Evolutionary conservation across 2,797 vertebrate species (phyloP).

Genomic region (Esox lucius): DNA sequence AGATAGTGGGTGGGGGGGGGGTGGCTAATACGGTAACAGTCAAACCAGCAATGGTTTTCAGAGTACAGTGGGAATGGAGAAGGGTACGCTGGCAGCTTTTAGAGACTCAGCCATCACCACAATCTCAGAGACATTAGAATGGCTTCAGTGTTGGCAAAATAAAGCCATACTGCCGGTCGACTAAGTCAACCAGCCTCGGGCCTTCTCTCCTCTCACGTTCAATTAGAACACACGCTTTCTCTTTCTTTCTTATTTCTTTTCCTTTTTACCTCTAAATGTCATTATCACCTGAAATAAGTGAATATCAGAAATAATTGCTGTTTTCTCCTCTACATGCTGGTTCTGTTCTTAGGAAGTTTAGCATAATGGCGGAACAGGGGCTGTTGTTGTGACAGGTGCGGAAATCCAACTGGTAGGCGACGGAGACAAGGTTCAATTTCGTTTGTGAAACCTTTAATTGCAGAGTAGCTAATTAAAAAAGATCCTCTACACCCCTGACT

Average conservation of each 20-base stretch:
- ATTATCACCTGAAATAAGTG: constrained; percentile 96
- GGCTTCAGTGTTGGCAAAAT: constrained; percentile 19
- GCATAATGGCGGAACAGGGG: constrained; percentile 96
- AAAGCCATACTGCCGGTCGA: constrained; percentile 22
- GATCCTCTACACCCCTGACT: constrained; percentile 91
- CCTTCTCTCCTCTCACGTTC: too few species aligned
- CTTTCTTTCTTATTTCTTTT: constrained; percentile 75
- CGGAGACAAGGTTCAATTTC: constrained; percentile 99
- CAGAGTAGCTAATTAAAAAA: constrained; percentile 95
- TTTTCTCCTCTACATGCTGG: constrained; percentile 92
- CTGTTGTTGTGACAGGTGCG: constrained; percentile 99
- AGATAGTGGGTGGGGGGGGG: not conserved
- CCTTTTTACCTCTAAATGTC: constrained; percentile 80
- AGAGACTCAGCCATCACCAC: constrained; percentile 5
- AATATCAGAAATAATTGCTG: constrained; percentile 99
- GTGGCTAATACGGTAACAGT: constrained; percentile 5
- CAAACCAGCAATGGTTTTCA: constrained; percentile 13
- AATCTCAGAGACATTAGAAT: not conserved
- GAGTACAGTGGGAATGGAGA: not conserved
- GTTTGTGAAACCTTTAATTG: constrained; percentile 99
- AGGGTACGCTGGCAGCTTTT: not conserved
- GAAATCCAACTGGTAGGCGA: constrained; percentile 96
- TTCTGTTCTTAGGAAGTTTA: constrained; percentile 94
- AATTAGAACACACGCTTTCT: constrained; percentile 10
- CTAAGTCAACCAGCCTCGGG: constrained; percentile 33